A percentile compares a stretch with the other conserved stretches of the same genome.
Evolutionary conservation across 2,888 invertebrate genomes (phyloP).

Genomic region (Aphodius granarius): DNA sequence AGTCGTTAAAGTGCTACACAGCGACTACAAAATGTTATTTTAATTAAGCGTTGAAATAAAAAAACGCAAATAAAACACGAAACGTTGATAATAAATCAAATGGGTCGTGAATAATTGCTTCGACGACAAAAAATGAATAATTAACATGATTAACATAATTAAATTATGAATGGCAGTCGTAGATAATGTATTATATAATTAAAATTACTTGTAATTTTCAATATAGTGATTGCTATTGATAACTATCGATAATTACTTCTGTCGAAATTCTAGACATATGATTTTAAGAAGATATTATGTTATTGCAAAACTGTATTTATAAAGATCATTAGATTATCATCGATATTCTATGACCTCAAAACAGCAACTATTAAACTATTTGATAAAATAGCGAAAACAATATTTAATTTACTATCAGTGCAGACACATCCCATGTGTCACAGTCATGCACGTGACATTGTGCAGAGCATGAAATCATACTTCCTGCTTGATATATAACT

Average conservation of each 20-base stretch:
- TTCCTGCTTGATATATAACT: neutral
- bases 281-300: too few species aligned
- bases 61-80: neutral
- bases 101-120: neutral
- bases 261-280: too few species aligned
- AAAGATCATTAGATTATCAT: neutral
- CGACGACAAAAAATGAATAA: neutral
- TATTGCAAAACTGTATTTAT: neutral
- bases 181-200: too few species aligned
- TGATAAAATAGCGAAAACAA: neutral
- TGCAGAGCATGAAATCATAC: neutral
- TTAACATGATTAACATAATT: neutral
- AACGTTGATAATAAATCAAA: neutral
- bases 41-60: too few species aligned
- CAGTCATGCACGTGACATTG: neutral
- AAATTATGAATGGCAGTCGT: neutral
- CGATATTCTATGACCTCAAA: neutral
- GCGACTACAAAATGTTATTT: too few species aligned
- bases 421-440: neutral
- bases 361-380: neutral
- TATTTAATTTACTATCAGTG: neutral
- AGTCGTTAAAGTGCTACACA: too few species aligned
- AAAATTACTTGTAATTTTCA: too few species aligned
- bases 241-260: too few species aligned
- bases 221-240: too few species aligned